Conservation (phyloP, 2,797 vertebrate species). For the Pristis pectinata region DNA sequence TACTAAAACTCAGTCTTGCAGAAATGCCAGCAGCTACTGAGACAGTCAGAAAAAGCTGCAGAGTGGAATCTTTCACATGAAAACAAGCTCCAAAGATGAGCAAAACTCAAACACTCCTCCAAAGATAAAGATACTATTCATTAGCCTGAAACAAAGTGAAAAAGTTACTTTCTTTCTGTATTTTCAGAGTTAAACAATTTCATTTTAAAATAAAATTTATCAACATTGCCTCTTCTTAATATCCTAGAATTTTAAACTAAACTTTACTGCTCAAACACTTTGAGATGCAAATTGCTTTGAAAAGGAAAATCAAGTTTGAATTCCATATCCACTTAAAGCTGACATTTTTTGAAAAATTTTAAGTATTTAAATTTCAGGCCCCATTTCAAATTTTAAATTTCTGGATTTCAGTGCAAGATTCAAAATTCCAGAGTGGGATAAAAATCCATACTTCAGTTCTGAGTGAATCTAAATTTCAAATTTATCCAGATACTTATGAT, state of each 20-base stretch:
- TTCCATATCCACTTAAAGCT: background rate
- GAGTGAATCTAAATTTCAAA: background rate
- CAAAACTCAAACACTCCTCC: background rate
- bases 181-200: background rate
- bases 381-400: background rate
- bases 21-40: conserved; percentile 33
- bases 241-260: background rate
- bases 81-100: background rate
- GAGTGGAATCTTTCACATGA: conserved; percentile 27
- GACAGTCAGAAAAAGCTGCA: background rate
- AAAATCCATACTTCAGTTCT: background rate
- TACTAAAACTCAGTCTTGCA: conserved; percentile 12
- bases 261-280: background rate
- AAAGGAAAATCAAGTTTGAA: background rate
- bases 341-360: background rate
- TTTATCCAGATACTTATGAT: background rate
- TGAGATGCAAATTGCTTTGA: too few relatives aligned
- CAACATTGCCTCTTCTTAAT: background rate
- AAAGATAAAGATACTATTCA: background rate
- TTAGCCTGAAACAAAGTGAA: background rate
- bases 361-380: background rate
- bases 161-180: background rate
- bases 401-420: background rate
- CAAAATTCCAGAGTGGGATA: background rate
- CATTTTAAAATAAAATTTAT: background rate